These are phyloP conservation scores for Eupithecia abbreviata DNA, from an alignment of 2,888 invertebrate species.

Conservation along the genomic window DNA sequence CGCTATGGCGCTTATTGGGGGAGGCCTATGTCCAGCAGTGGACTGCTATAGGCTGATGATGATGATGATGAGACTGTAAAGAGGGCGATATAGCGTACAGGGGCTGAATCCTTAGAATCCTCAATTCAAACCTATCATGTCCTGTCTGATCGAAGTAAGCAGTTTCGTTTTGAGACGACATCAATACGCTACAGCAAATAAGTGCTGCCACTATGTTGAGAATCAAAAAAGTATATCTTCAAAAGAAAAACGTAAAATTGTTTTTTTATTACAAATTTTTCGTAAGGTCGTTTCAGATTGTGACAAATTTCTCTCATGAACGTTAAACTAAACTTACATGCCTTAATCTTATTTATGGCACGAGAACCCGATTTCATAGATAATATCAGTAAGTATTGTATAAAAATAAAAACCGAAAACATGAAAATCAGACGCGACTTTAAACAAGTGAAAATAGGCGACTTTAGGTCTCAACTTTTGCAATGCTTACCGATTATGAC, in stretches of 20 bases:
- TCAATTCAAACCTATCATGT: no score
- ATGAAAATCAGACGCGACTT: slow-evolving; percentile 20
- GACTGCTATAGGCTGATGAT: no score
- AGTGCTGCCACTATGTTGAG: background rate
- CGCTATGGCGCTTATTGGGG: no score
- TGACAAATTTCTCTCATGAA: slow-evolving; percentile 56
- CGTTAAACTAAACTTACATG: slow-evolving; percentile 55
- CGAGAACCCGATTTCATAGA: slow-evolving; percentile 60
- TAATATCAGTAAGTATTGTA: slow-evolving; percentile 58
- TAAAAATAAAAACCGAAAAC: slow-evolving; percentile 37
- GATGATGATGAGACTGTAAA: no score
- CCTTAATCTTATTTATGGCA: slow-evolving; percentile 69
- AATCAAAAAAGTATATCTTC: background rate
- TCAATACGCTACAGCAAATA: background rate
- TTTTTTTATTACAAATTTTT: slow-evolving; percentile 23
- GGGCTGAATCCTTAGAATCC: no score
- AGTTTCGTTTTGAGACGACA: no score
- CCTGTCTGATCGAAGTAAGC: no score
- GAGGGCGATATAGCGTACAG: no score
- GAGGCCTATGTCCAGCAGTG: no score
- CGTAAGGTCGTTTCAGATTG: slow-evolving; percentile 45
- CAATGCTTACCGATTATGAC: background rate
- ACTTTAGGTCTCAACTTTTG: slow-evolving; percentile 10
- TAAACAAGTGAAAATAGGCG: background rate
- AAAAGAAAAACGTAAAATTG: background rate